Evolutionary conservation across 2,888 invertebrate genomes (phyloP).

Genomic region (Melitaea athalia): DNA sequence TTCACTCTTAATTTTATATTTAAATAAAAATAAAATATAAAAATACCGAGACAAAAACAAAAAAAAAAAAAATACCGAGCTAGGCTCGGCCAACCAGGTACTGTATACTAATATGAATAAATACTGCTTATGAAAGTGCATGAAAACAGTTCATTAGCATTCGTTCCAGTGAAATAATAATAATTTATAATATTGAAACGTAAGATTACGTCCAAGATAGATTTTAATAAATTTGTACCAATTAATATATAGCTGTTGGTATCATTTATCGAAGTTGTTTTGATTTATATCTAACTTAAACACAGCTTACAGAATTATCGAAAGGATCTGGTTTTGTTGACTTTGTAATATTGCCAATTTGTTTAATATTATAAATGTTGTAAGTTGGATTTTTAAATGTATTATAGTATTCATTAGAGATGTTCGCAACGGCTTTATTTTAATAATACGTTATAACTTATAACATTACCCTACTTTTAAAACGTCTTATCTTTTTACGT

Average conservation of each 20-base stretch:
- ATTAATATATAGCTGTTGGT: constrained; percentile 23
- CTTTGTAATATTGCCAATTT: constrained; percentile 6
- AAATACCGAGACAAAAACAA: no score
- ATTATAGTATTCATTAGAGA: not conserved
- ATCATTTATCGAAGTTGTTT: constrained; percentile 23
- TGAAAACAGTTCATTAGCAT: not conserved
- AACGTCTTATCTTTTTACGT: no score
- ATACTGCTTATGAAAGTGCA: not conserved
- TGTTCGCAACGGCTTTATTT: no score
- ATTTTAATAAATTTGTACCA: constrained; percentile 24
- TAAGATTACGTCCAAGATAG: constrained; percentile 21
- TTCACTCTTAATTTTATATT: no score
- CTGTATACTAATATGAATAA: no score
- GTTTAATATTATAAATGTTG: constrained; percentile 2
- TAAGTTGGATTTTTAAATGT: not conserved
- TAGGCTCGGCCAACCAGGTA: no score
- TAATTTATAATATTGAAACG: not conserved
- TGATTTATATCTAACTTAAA: constrained; percentile 23
- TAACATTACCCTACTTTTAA: no score
- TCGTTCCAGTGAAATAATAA: not conserved
- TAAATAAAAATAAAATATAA: no score
- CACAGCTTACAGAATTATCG: constrained; percentile 21
- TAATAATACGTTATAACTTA: no score
- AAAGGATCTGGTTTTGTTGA: constrained; percentile 20
- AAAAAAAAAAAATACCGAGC: no score